Conservation (phyloP, 2,888 invertebrate genomes). For the Prenolepis imparis region DNA sequence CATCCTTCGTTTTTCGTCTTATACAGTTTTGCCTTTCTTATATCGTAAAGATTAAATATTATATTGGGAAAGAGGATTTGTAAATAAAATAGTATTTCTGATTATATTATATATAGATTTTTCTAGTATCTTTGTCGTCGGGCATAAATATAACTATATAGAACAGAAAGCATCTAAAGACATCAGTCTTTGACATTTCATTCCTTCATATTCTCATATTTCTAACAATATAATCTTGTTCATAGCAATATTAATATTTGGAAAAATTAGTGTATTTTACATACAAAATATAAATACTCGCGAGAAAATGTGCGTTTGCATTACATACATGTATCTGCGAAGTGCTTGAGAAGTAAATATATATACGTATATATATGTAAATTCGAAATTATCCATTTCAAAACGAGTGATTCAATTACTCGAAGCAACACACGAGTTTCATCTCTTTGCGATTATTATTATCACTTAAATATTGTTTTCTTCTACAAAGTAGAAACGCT, state of each 20-base stretch:
- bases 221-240: not conserved
- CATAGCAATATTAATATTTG: not conserved
- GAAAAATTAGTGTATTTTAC: not conserved
- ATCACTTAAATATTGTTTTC: constrained; percentile 46
- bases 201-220: not conserved
- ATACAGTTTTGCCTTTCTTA: not conserved
- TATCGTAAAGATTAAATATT: constrained; percentile 5
- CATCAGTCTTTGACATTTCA: constrained; percentile 71
- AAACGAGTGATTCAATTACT: not conserved
- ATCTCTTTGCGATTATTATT: constrained; percentile 6
- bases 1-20: not conserved
- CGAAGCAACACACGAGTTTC: constrained; percentile 5
- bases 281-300: constrained; percentile 11
- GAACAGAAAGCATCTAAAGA: constrained; percentile 64
- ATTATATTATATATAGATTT: constrained; percentile 24
- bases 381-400: constrained; percentile 4
- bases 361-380: not conserved
- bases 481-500: constrained; percentile 71
- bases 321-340: not conserved
- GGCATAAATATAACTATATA: constrained; percentile 39
- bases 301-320: not conserved
- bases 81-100: constrained; percentile 39
- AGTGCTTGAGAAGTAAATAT: not conserved
- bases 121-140: constrained; percentile 27
- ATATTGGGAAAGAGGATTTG: not conserved